Evolutionary conservation across 2,113 vertebrate species (phyloP).

Genomic region (Enhydra lutris): DNA sequence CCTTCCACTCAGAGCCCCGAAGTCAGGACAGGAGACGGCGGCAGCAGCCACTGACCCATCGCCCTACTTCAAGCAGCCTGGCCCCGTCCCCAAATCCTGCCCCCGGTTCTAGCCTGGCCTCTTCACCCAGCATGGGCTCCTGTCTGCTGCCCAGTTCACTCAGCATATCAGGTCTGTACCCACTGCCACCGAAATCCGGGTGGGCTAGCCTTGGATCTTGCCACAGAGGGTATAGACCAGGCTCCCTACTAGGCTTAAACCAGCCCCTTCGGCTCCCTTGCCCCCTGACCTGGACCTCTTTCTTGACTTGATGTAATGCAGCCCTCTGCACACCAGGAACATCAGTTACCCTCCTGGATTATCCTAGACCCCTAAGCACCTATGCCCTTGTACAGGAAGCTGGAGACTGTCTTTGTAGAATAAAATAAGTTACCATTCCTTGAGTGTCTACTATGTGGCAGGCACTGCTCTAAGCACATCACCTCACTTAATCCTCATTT

Average conservation of each 20-base stretch:
- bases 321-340: not conserved
- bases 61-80: slow-evolving; percentile 83
- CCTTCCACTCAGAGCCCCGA: slow-evolving; percentile 84
- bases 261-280: not conserved
- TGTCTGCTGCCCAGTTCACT: slow-evolving; percentile 84
- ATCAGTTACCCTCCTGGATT: not conserved
- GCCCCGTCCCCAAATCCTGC: slow-evolving; percentile 73
- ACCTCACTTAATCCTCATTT: slow-evolving; percentile 23
- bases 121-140: slow-evolving; percentile 77
- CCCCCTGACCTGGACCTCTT: not conserved
- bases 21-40: slow-evolving; percentile 89
- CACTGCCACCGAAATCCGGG: slow-evolving; percentile 76
- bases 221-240: slow-evolving; percentile 76
- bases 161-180: slow-evolving; percentile 90
- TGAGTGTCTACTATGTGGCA: not conserved
- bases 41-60: slow-evolving; percentile 78
- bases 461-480: not conserved
- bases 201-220: slow-evolving; percentile 76
- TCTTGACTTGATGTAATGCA: not conserved
- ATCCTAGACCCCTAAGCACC: not conserved
- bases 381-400: not conserved
- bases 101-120: slow-evolving; percentile 68
- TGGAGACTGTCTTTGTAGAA: slow-evolving; percentile 39
- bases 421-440: slow-evolving; percentile 38
- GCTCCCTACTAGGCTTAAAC: slow-evolving; percentile 71